These are phyloP conservation scores for Riparia riparia DNA, from an alignment of 2,113 vertebrate species.

Conservation along the genomic window DNA sequence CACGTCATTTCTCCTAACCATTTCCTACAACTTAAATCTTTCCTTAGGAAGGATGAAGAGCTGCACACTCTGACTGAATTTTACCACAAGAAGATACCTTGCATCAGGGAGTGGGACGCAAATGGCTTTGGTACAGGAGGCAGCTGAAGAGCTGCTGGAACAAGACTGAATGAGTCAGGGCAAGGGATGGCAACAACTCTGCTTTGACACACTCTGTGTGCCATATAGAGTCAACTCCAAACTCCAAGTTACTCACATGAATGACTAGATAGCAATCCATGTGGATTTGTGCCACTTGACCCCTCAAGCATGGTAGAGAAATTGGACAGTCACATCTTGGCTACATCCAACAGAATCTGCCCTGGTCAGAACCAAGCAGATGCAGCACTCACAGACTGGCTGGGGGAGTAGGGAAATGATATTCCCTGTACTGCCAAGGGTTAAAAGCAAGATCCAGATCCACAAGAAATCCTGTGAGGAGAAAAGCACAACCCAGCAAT, in stretches of 20 bases:
- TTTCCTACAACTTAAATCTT: background rate
- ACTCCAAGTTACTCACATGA: background rate
- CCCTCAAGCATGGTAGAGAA: background rate
- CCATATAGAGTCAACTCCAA: background rate
- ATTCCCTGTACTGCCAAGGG: constrained; percentile 18
- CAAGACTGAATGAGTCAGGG: background rate
- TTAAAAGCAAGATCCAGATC: constrained; percentile 54
- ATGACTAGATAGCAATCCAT: background rate
- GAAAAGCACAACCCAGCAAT: constrained; percentile 77
- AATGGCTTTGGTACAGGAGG: background rate
- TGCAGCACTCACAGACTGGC: background rate
- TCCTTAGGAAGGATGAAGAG: background rate
- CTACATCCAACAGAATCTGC: background rate
- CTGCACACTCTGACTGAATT: background rate
- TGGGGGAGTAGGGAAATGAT: background rate
- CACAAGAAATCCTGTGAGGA: constrained; percentile 60
- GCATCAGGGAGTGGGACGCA: background rate
- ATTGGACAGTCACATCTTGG: background rate
- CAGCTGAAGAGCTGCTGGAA: background rate
- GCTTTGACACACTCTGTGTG: background rate
- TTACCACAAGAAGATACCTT: background rate
- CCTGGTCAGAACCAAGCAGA: background rate
- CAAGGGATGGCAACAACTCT: background rate
- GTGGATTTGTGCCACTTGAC: background rate
- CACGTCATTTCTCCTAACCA: background rate